phyloP scores from a whole-genome alignment of 2,113 vertebrate species.

The Setophaga petechia region DNA sequence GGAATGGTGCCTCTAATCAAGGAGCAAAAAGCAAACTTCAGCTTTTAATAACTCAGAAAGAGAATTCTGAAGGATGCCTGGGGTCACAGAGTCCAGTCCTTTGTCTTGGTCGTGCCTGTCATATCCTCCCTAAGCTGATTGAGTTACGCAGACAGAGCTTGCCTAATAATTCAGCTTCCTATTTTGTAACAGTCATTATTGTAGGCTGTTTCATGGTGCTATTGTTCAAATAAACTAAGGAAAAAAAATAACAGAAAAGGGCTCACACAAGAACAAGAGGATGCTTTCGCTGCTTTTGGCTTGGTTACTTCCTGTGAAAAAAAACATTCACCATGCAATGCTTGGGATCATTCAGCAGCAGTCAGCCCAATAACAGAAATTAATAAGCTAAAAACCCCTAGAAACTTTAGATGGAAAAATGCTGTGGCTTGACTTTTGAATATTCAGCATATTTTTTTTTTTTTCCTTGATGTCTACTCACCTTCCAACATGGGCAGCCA shows the following conservation, averaged over 20 bases:
- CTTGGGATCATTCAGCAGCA: neutral
- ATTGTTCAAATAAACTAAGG: slow-evolving; percentile 37
- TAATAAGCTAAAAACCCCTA: neutral
- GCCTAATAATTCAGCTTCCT: slow-evolving; percentile 65
- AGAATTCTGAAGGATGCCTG: neutral
- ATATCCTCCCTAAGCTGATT: slow-evolving; percentile 53
- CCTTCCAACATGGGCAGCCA: neutral
- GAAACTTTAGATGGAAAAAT: neutral
- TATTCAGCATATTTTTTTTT: neutral
- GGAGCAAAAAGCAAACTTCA: neutral
- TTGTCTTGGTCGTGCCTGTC: slow-evolving; percentile 34
- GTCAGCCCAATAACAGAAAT: neutral
- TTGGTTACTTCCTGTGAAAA: slow-evolving; percentile 28
- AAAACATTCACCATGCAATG: neutral
- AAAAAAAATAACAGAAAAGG: neutral
- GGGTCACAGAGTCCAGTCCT: slow-evolving; percentile 17
- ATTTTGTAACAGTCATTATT: slow-evolving; percentile 65
- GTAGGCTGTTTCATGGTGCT: slow-evolving; percentile 38
- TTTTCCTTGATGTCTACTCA: neutral
- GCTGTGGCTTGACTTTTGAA: neutral
- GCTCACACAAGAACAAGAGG: slow-evolving; percentile 37
- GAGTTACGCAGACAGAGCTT: slow-evolving; percentile 50
- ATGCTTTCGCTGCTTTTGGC: slow-evolving; percentile 27
- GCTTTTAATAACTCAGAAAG: neutral
- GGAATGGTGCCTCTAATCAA: neutral